Evolutionary conservation across 2,113 vertebrate genomes (phyloP).

Genomic region (Amblyopsis rosae): DNA sequence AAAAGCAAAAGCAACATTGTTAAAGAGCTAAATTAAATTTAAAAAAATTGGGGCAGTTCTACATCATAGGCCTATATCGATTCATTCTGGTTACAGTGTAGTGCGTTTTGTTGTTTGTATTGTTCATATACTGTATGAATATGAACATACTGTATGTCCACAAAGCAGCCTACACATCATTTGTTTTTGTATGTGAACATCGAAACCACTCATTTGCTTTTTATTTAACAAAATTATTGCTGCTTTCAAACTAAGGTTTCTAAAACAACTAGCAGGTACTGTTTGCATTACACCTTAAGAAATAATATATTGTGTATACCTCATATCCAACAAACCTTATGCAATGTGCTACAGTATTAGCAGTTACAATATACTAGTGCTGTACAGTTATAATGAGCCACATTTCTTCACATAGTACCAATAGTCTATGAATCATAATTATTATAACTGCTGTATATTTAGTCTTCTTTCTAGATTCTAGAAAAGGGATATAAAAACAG

Average conservation of each 20-base stretch:
- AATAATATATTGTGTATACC: no score
- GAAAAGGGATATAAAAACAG: not conserved
- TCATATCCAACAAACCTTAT: no score
- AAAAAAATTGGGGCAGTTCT: slow-evolving; percentile 61
- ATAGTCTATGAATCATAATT: no score
- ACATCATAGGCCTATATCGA: slow-evolving; percentile 32
- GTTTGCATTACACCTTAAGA: no score
- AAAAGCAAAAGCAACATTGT: slow-evolving; percentile 62
- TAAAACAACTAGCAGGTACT: no score
- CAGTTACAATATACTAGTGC: no score
- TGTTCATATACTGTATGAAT: not conserved
- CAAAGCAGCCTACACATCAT: no score
- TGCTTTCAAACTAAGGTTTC: not conserved
- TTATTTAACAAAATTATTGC: not conserved
- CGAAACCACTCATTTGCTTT: not conserved
- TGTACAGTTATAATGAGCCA: no score
- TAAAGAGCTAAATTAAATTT: slow-evolving; percentile 55
- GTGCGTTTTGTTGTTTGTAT: slow-evolving; percentile 56
- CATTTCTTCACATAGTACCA: no score
- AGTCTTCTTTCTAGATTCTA: not conserved
- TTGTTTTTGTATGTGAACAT: not conserved
- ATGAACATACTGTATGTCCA: not conserved
- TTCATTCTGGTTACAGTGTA: slow-evolving; percentile 47
- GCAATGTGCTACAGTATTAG: no score
- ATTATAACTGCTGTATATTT: no score